Base-by-base conservation (phyloP, 2,888 invertebrate species). In the Mantis religiosa region DNA sequence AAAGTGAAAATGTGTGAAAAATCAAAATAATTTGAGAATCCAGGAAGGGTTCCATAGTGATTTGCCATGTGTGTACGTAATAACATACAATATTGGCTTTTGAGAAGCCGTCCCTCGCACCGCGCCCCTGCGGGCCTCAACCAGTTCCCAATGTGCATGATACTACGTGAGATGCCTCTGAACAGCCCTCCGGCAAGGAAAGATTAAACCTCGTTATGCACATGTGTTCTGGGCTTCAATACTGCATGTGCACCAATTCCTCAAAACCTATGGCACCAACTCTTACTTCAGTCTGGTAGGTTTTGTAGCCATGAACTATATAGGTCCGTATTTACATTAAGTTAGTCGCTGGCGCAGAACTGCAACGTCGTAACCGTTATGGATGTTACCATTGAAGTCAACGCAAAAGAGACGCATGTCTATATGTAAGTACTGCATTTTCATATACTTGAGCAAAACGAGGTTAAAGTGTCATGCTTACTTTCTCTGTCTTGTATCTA, bases 71-170 rank as follows among this genome's bases (percentile, higher is more conserved):
- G 85, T 85, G 85, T 85, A 85, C 85, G 47, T 85, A 85, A 85
- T 85, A 85, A 85, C 85, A 85, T 41, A 85, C 47, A 85, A 85
- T 85, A 85, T 85, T 85, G 85, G 47, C 47, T 85, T 85, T 85
- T 41, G 47, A 47, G 47, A 47, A 34, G 27, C 85, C 85, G 47
- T 54, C 28, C n/a, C 83, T 30, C 83, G 15, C 30, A 28, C 83
- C 30, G 20, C 83, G 15, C 83, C 83, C 54, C 54, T 71, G 54
- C 54, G 54, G 54, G 54, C 54, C 25, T 71, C 54, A 71, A 20
- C 54, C 54, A 71, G 54, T 71, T 71, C 54, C 54, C 54, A 71
- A 71, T 71, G 54, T 71, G 54, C 15, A 71, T 71, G 54, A 71
- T 71, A 71, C 54, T 71, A 71, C 54, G 54, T 71, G 54, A 71